Evolutionary conservation across 2,888 invertebrate genomes (phyloP), one percentile per base, ranked within the genome.

Genomic region (Aphidoletes aphidimyza): DNA sequence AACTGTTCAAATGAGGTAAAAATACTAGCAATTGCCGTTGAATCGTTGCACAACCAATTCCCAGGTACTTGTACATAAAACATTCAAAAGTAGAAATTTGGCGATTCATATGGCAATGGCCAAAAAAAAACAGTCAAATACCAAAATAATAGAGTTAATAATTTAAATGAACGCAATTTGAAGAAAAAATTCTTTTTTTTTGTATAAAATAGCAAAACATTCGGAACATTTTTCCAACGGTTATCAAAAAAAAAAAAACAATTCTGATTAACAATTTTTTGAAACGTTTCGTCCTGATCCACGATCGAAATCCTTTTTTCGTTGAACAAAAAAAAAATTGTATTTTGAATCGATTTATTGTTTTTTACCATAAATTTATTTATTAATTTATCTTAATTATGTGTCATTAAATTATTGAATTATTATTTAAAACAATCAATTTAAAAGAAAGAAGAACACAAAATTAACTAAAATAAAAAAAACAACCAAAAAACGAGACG

Each of bases 321-420:
- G 5, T 22, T 54, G 0, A 2, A 1, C 9, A n/a, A 22, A 54
- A 54, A 54, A 6, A 54, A 54, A 54, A 22, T 14, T 54, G 54
- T 54, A 54, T 54, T 54, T 54, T 22, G 54, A 22, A 54, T 54
- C 78, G 34, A 78, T 78, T 78, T 78, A 17, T 78, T 39, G 37
- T 81, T 36, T 81, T 81, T 81, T 81, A 81, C 39, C 39, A 81
- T 81, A 37, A 81, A 81, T 81, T 39, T 81, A 81, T 81, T 81
- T 81, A 81, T 81, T 81, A 81, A 81, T 39, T 81, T 81, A 81
- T 81, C 39, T 81, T 39, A 81, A 37, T 69, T 69, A 69, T 81
- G 81, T 81, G 81, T 81, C 81, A 81, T 81, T 81, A 81, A 81
- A 81, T 81, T 81, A 81, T 81, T 81, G 22, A 81, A 81, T 81